Base-by-base conservation (phyloP, 2,797 vertebrate species). In the Xenops minutus region DNA sequence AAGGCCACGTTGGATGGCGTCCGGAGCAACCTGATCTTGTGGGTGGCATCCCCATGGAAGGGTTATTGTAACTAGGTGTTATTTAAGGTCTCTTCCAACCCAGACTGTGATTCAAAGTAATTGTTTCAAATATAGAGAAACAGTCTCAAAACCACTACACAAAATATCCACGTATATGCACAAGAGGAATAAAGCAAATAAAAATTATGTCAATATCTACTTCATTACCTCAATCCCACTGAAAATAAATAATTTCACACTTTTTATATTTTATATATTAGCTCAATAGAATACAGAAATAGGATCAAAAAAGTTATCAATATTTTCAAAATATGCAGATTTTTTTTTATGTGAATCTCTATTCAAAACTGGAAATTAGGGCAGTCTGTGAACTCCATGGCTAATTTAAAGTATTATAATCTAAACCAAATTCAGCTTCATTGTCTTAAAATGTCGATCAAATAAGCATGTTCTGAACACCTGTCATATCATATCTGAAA, bases 401-500 rank as follows among this genome's bases (percentile, higher is more conserved):
- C 79, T 92, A 94, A 87, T 87, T 86, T 94, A 44, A 87, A 81
- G 62, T 81, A 82, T 85, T 89, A 94, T 34, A 92, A 67, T 82
- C 58, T 67, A 75, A 92, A 85, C 41, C 67, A 90, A 85, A 92
- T 88, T 81, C 14, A 4, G 30, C 39, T 82, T 93, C 92, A 95
- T 96, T 21, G 0, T 58, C 74, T 86, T 89, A 92, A 85, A 82
- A 90, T 69, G 72, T 66, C 2, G 0, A 89, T 93, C 41, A 91
- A 89, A 61, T 49, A 88, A 72, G 23, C 16, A 2, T 79, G 67
- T 84, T 95, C 39, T 87, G 48, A 95, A 71, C 39, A 85, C 75
- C 78, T 83, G 59, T 64, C 79, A 88, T 81, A 74, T 76, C 44
- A 27, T 86, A 59, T 91, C 85, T 95, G 44, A 93, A 51, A 17